A percentile compares a stretch with the other conserved stretches of the same genome.
Evolutionary conservation across 1,140 invertebrate genomes (phyloP).

Genomic region (Hyphantria cunea): DNA sequence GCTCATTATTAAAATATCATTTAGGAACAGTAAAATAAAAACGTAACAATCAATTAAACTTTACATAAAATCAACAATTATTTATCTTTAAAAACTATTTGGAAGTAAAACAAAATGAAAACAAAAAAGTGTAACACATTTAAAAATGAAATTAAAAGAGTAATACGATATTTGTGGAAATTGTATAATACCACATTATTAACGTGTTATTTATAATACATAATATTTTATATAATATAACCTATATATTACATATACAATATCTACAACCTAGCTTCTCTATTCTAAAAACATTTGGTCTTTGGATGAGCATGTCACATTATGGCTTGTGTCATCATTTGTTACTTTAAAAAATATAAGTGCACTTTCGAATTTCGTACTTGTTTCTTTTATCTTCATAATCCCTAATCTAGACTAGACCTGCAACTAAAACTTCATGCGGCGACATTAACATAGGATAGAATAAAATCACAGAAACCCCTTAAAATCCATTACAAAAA

Average conservation of each 20-base stretch:
- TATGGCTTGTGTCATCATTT: slow-evolving; percentile 74
- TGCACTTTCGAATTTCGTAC: slow-evolving; percentile 76
- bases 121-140: slow-evolving; percentile 48
- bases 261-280: slow-evolving; percentile 70
- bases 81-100: slow-evolving; percentile 38
- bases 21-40: slow-evolving; percentile 58
- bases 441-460: slow-evolving; percentile 48
- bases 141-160: slow-evolving; percentile 39
- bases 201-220: slow-evolving; percentile 40
- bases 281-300: slow-evolving; percentile 78
- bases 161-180: slow-evolving; percentile 45
- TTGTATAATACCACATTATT: slow-evolving; percentile 52
- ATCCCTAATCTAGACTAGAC: slow-evolving; percentile 77
- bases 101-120: slow-evolving; percentile 44
- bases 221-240: slow-evolving; percentile 52
- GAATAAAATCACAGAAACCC: slow-evolving; percentile 66
- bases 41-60: slow-evolving; percentile 63
- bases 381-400: slow-evolving; percentile 51
- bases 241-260: slow-evolving; percentile 59
- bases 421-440: slow-evolving; percentile 56
- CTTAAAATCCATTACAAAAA: slow-evolving; percentile 52
- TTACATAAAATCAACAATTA: slow-evolving; percentile 55
- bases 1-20: slow-evolving; percentile 50
- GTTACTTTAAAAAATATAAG: slow-evolving; percentile 74
- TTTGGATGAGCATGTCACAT: slow-evolving; percentile 78